Base-by-base conservation (phyloP, 2,797 vertebrate species). In the Mallotus villosus region DNA sequence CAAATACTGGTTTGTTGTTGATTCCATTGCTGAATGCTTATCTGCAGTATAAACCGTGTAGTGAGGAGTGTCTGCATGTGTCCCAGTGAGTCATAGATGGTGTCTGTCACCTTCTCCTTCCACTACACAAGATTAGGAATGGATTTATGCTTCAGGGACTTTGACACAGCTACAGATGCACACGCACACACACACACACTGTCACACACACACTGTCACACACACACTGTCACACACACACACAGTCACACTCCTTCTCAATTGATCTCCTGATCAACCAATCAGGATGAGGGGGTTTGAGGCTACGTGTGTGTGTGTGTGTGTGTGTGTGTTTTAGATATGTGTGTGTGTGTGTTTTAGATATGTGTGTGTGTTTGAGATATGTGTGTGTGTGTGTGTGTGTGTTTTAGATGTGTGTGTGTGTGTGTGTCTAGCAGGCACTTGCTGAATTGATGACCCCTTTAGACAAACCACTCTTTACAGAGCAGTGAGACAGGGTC, bases 1-100 rank as follows among this genome's bases (percentile, higher is more conserved):
- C 67, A 34, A 68, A 51, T 62, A 59, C 29, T 78, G 34, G 27
- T 37, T 27, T 5, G 34, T 60, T 60, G 46, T 71, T 82, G 70
- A n/a, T 6, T 71, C 53, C 14, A 32, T 21, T 68, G 67, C 57
- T 61, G 61, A 82, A 73, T 74, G 68, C 29, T 29, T 34, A 64
- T 67, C 67, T 46, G 66, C n/a, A 29, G 5, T 62, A 22, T 7
- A 32, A 53, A n/a, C 5, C 19, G 19, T 66, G 25, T 29, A 22
- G 51, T n/a, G 14, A 8, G 17, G 2, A 8, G 51, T 17, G 51
- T 4, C 4, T n/a, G 16, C 14, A 53, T 53, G 51, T 19, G 37
- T 53, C 51, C 5, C 16, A 19, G 51, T n/a, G n/a, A n/a, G n/a
- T 53, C 51, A 53, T 17, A 19, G 16, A 41, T 12, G 8, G 6